Conservation (phyloP, 2,113 vertebrate genomes). For the Rhinopithecus roxellana region DNA sequence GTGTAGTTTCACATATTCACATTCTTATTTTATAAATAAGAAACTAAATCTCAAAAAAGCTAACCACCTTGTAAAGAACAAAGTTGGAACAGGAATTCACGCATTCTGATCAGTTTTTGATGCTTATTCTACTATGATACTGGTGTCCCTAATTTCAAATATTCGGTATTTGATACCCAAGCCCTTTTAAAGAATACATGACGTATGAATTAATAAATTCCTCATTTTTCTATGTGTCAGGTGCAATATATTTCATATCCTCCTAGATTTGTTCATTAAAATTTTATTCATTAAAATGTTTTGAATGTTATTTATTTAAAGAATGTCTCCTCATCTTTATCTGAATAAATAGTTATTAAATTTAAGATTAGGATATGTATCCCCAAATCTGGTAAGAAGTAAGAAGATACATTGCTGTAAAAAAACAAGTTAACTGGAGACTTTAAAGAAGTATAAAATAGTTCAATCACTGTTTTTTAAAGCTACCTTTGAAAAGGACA, state of each 20-base stretch:
- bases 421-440: background rate
- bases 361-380: conserved; percentile 2
- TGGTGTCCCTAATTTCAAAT: background rate
- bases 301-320: conserved; percentile 16
- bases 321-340: background rate
- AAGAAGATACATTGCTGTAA: background rate
- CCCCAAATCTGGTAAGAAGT: background rate
- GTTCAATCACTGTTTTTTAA: background rate
- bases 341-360: conserved; percentile 22
- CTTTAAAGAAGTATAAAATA: background rate
- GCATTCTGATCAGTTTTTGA: background rate
- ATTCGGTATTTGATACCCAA: background rate
- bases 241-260: background rate
- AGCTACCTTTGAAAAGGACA: background rate
- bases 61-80: background rate
- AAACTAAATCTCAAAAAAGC: background rate
- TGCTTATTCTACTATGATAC: background rate
- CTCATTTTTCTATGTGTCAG: background rate
- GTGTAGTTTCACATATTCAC: background rate
- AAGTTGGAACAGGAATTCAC: background rate
- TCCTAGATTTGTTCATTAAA: conserved; percentile 29
- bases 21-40: conserved; percentile 9
- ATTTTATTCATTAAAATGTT: background rate
- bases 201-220: background rate
- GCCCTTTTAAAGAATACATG: background rate